phyloP scores from a whole-genome alignment of 2,113 vertebrate genomes.

The Trematocara zebra region DNA sequence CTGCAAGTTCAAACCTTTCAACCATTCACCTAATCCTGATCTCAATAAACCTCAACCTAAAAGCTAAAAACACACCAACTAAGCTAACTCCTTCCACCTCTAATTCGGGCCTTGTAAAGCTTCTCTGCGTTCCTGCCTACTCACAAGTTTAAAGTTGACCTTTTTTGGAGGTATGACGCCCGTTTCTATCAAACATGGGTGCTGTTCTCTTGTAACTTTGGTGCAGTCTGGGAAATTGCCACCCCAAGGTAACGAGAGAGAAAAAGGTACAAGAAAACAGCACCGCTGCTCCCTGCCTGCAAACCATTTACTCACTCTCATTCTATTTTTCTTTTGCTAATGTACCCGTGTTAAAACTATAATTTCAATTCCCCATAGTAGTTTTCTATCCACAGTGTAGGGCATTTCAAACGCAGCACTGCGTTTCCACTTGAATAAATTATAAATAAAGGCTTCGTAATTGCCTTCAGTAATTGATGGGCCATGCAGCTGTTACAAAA shows the following conservation, averaged over 20 bases:
- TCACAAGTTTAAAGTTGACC: slow-evolving; percentile 63
- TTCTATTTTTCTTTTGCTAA: slow-evolving; percentile 63
- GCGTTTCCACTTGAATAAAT: slow-evolving; percentile 28
- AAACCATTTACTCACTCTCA: slow-evolving; percentile 65
- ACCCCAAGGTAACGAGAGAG: slow-evolving; percentile 1
- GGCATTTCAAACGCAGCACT: not conserved
- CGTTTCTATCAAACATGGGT: slow-evolving; percentile 51
- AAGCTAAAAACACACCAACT: not conserved
- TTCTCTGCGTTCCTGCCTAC: slow-evolving; percentile 54
- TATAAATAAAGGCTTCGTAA: slow-evolving; percentile 25
- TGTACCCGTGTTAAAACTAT: slow-evolving; percentile 31
- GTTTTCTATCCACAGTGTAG: slow-evolving; percentile 1
- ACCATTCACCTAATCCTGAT: slow-evolving; percentile 12
- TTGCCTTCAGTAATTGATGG: slow-evolving; percentile 21
- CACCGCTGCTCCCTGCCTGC: slow-evolving; percentile 69
- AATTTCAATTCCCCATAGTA: slow-evolving; percentile 19
- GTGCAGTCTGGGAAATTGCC: not conserved
- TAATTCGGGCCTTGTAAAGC: slow-evolving; percentile 43
- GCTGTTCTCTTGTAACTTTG: slow-evolving; percentile 73
- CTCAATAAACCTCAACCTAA: not conserved
- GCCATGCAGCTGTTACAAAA: slow-evolving; percentile 17
- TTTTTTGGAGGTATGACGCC: slow-evolving; percentile 39
- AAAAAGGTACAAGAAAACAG: slow-evolving; percentile 73
- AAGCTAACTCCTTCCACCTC: slow-evolving; percentile 39
- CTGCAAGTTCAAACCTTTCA: slow-evolving; percentile 43